Evolutionary conservation across 1,140 invertebrate genomes (phyloP).

Genomic region (Anastrepha obliqua): DNA sequence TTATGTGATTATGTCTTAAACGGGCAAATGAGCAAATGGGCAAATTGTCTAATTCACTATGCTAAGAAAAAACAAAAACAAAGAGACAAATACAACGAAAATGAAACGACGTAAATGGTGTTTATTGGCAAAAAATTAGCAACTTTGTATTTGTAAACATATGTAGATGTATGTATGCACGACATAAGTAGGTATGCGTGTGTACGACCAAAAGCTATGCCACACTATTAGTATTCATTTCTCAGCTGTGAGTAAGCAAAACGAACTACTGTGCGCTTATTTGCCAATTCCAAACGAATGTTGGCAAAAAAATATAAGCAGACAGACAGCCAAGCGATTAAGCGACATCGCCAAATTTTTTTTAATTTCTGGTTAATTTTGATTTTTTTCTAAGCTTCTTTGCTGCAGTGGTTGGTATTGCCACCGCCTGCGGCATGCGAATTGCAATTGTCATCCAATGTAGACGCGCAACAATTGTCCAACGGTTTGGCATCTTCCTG

Average conservation of each 20-base stretch:
- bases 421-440: neutral
- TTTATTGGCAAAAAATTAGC: constrained; percentile 18
- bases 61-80: neutral
- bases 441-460: constrained; percentile 10
- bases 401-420: neutral
- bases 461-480: constrained; percentile 9
- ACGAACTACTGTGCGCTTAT: neutral
- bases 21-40: constrained; percentile 9
- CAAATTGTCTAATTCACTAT: neutral
- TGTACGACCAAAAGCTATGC: no score
- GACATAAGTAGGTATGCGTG: no score
- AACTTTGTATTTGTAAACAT: neutral
- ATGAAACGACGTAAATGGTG: neutral
- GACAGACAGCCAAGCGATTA: neutral
- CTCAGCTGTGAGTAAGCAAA: neutral
- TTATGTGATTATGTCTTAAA: constrained; percentile 46
- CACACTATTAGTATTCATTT: neutral
- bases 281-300: neutral
- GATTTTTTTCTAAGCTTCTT: neutral
- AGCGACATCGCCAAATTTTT: neutral
- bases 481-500: constrained; percentile 13
- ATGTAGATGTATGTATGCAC: no score
- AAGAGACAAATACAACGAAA: neutral
- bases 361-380: constrained; percentile 25
- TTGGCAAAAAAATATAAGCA: neutral